These are phyloP conservation scores for Bedellia somnulentella DNA, from an alignment of 2,888 invertebrate species.

Conservation along the genomic window DNA sequence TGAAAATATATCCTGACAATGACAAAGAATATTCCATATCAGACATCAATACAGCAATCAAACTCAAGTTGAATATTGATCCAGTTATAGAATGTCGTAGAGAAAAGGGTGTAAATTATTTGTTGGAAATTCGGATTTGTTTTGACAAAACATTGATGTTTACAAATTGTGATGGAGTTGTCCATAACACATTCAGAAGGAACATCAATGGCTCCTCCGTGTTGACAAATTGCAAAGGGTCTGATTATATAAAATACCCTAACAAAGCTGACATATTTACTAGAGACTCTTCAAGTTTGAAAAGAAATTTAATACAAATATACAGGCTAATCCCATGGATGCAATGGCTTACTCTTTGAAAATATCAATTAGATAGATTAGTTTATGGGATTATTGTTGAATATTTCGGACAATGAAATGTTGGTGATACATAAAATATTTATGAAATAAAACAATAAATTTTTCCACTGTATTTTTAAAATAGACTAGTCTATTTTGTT, in stretches of 20 bases:
- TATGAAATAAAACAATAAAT: too few species aligned
- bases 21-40: conserved; percentile 16
- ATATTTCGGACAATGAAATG: too few species aligned
- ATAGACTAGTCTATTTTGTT: too few species aligned
- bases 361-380: conserved; percentile 5
- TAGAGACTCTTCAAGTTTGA: conserved; percentile 27
- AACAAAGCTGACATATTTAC: conserved; percentile 36
- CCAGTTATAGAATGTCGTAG: conserved; percentile 67
- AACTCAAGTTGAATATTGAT: conserved; percentile 53
- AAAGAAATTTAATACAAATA: conserved; percentile 45
- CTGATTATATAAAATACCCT: conserved; percentile 60
- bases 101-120: conserved; percentile 59
- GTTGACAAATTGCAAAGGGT: conserved; percentile 63
- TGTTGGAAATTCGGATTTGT: conserved; percentile 75
- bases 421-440: too few species aligned
- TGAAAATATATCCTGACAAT: conserved; percentile 52
- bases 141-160: conserved; percentile 67
- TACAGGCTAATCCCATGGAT: conserved; percentile 61
- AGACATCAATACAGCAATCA: conserved; percentile 35
- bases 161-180: conserved; percentile 66
- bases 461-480: too few species aligned
- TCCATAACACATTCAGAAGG: conserved; percentile 7
- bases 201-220: conserved; percentile 23
- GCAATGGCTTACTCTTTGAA: conserved; percentile 65
- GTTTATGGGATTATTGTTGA: too few species aligned